Percentiles rank a stretch among this genome's conserved stretches.
phyloP scores from a whole-genome alignment of 2,888 invertebrate species.

The Agrypnus murinus region DNA sequence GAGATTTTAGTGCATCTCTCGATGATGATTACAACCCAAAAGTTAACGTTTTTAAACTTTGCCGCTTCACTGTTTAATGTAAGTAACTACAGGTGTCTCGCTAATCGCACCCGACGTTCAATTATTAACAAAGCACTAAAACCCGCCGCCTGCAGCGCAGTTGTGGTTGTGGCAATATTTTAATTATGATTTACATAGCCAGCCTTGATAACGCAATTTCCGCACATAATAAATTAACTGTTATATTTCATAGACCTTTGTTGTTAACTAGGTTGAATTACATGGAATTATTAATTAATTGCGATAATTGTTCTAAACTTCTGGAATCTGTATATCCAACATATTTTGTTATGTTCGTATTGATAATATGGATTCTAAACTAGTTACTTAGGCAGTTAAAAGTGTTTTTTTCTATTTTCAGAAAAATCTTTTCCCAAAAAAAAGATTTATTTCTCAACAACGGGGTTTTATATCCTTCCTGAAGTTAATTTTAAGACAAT shows the following conservation, averaged over 20 bases:
- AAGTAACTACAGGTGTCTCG: conserved; percentile 64
- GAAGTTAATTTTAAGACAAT: conserved; percentile 58
- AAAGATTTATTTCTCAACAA: not conserved
- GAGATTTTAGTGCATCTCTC: not conserved
- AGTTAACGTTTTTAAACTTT: conserved; percentile 46
- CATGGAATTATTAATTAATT: conserved; percentile 63
- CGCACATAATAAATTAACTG: conserved; percentile 67
- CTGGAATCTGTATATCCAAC: conserved; percentile 28
- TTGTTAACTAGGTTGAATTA: conserved; percentile 56
- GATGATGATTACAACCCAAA: not conserved
- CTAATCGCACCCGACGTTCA: conserved; percentile 69
- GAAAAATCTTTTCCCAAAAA: not conserved
- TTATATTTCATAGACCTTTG: conserved; percentile 57
- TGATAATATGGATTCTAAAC: too few species aligned
- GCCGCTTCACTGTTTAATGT: conserved; percentile 60
- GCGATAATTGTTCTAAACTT: conserved; percentile 54
- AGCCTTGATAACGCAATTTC: conserved; percentile 66
- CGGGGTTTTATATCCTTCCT: not conserved
- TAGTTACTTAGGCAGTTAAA: too few species aligned
- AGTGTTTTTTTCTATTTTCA: too few species aligned
- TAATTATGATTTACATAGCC: conserved; percentile 69
- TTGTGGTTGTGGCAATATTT: conserved; percentile 67
- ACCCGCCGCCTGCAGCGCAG: conserved; percentile 62
- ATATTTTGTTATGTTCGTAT: conserved; percentile 37
- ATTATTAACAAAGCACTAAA: conserved; percentile 69